Base-by-base conservation (phyloP, 2,113 vertebrate genomes). In the Columba livia region DNA sequence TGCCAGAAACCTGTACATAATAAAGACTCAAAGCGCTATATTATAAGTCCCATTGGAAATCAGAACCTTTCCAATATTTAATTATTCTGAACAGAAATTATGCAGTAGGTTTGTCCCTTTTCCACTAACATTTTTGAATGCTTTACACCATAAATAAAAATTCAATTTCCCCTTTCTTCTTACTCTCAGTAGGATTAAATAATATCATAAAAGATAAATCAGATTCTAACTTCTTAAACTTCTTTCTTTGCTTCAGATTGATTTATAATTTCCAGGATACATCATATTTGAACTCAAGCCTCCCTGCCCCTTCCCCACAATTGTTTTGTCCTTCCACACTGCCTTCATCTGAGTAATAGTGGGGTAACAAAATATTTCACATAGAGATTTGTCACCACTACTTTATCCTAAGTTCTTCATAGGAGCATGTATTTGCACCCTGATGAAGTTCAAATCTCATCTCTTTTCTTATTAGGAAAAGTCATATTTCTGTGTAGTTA, bases 101-200 rank as follows among this genome's bases (percentile, higher is more conserved):
- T 73, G 31, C 54, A 79, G 67, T 47, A 94, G n/a, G 23, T 61
- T 94, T 92, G 77, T 71, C 61, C 40, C 20, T 34, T 88, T 89
- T 78, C 66, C 67, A 87, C 75, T 84, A 90, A 81, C 11, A 47
- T 86, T 87, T 85, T 81, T 11, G 57, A 93, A 71, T 78, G 36
- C 14, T 85, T 93, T 92, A 69, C 12, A 80, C 25, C 31, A 89
- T 90, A 95, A 93, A 90, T 91, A 96, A 96, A 90, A 93, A 90
- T 75, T 81, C 58, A 89, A 74, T 93, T 95, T 93, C 71, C 62
- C 29, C 11, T 85, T 94, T 95, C 87, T 88, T 88, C 34, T 91
- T 79, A 65, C 47, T 70, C 54, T 84, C 81, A 66, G 12, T 70
- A 66, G 50, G 48, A 88, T 85, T 91, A 96, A 94, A 89, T 79